These are phyloP conservation scores for Myripristis murdjan DNA, from an alignment of 2,797 vertebrate species.

Conservation along the genomic window DNA sequence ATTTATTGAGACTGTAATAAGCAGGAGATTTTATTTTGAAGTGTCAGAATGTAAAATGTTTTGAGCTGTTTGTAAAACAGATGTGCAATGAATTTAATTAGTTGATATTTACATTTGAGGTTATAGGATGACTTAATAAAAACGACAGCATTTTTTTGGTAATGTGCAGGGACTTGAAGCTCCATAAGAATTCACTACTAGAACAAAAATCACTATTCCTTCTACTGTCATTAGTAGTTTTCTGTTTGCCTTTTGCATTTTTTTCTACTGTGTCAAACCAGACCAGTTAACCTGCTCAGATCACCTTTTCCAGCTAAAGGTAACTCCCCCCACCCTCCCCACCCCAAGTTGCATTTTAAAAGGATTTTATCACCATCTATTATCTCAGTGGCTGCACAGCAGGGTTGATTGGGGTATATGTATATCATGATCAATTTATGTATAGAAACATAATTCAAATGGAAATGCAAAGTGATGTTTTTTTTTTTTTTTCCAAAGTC, in stretches of 20 bases:
- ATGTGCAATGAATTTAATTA: slow-evolving; percentile 76
- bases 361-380: slow-evolving; percentile 21
- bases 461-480: slow-evolving; percentile 3
- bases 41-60: slow-evolving; percentile 51
- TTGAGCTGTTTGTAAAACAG: slow-evolving; percentile 68
- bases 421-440: slow-evolving; percentile 40
- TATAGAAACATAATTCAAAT: slow-evolving; percentile 52
- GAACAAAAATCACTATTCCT: slow-evolving; percentile 65
- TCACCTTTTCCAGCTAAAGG: slow-evolving; percentile 21
- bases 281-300: slow-evolving; percentile 41
- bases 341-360: slow-evolving; percentile 10
- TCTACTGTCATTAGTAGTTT: slow-evolving; percentile 43
- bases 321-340: too few relatives aligned
- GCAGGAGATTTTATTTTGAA: slow-evolving; percentile 68
- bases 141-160: slow-evolving; percentile 31
- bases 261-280: slow-evolving; percentile 65
- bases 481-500: slow-evolving; percentile 22
- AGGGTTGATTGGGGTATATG: background rate
- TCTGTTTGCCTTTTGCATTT: slow-evolving; percentile 46
- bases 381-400: slow-evolving; percentile 28
- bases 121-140: slow-evolving; percentile 42
- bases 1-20: slow-evolving; percentile 23
- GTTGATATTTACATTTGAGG: slow-evolving; percentile 39
- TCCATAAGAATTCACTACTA: slow-evolving; percentile 45
- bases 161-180: slow-evolving; percentile 64